Conservation (phyloP, 2,797 vertebrate genomes). For the Chrysocyon brachyurus region DNA sequence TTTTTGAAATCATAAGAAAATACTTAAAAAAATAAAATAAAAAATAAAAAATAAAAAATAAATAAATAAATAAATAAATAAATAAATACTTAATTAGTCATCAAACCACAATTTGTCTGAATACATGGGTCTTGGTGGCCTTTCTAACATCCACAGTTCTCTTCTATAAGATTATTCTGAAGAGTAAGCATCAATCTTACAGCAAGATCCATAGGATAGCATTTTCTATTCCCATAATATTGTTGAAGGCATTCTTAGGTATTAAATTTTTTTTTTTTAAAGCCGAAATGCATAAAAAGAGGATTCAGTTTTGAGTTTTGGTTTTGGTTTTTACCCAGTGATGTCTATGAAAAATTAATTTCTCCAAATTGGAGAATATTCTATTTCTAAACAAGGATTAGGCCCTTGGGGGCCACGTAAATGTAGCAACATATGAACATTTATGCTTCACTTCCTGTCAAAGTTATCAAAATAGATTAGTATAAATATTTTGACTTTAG, state of each 20-base stretch:
- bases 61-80: too few relatives aligned
- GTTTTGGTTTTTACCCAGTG: neutral
- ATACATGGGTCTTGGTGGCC: neutral
- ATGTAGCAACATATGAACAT: conserved; percentile 40
- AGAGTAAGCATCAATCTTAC: neutral
- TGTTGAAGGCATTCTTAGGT: neutral
- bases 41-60: too few relatives aligned
- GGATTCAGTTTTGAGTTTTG: neutral
- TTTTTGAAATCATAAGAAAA: neutral
- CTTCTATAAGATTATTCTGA: neutral
- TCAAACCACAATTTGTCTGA: neutral
- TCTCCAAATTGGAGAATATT: neutral
- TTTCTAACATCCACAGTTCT: neutral
- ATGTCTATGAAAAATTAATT: neutral
- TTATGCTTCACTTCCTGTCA: neutral
- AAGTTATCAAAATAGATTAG: conserved; percentile 42
- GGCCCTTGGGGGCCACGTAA: neutral
- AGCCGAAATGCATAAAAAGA: neutral
- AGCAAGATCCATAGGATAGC: neutral
- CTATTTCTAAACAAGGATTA: conserved; percentile 37
- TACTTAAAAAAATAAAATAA: neutral
- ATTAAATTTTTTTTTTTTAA: neutral
- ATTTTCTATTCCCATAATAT: neutral
- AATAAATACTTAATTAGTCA: neutral
- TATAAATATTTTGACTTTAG: conserved; percentile 50